Conservation (phyloP, 2,888 invertebrate species). For the Eupithecia inturbata region DNA sequence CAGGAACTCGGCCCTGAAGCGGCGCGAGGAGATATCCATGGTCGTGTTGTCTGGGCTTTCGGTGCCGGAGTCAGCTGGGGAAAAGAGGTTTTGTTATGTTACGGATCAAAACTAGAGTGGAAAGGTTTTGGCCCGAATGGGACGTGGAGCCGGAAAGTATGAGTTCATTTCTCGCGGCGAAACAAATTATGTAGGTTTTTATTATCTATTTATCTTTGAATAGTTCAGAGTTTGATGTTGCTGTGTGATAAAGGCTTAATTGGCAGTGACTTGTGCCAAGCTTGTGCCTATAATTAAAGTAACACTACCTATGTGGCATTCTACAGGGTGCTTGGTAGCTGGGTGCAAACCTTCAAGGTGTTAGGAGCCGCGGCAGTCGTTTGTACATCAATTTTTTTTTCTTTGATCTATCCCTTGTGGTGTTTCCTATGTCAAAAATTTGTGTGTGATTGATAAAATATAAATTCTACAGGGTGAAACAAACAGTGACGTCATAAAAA, state of each 20-base stretch:
- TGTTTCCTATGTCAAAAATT: too few species aligned
- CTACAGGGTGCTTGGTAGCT: too few species aligned
- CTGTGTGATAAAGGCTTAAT: too few species aligned
- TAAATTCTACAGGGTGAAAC: too few species aligned
- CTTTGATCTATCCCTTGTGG: too few species aligned
- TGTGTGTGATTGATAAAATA: too few species aligned
- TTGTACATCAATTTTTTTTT: too few species aligned
- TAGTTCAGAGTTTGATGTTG: too few species aligned
- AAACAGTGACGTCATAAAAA: too few species aligned
- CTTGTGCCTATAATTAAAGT: neutral
- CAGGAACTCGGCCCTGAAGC: conserved; percentile 75
- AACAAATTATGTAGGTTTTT: neutral
- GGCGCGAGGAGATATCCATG: conserved; percentile 73
- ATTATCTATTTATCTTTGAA: too few species aligned
- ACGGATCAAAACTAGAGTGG: neutral
- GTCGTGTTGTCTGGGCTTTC: conserved; percentile 83
- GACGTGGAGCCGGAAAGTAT: neutral
- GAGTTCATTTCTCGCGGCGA: neutral
- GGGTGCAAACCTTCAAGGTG: too few species aligned
- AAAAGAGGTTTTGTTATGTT: neutral
- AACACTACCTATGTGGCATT: neutral
- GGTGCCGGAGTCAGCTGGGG: conserved; percentile 82
- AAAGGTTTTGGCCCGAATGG: neutral
- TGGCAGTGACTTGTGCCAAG: neutral
- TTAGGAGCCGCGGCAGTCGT: too few species aligned